Percentiles rank a stretch among this genome's conserved stretches.
phyloP scores from a whole-genome alignment of 2,797 vertebrate species.

The Alosa sapidissima region DNA sequence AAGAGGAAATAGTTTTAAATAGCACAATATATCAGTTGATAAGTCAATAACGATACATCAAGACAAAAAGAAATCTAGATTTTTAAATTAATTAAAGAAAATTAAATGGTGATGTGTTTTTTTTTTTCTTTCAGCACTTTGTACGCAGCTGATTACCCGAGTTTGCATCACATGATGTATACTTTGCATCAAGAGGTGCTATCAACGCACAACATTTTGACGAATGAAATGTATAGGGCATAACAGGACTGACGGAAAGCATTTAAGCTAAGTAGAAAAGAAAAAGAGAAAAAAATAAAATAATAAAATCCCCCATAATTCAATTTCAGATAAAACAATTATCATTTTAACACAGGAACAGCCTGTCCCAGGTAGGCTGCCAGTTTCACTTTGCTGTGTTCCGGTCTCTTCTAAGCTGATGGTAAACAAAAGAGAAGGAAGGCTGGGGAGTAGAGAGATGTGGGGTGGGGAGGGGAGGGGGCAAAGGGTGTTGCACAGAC shows the following conservation, averaged over 20 bases:
- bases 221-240: background rate
- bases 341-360: background rate
- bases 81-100: background rate
- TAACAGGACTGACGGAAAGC: background rate
- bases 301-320: background rate
- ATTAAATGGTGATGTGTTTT: no score
- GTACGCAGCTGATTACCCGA: background rate
- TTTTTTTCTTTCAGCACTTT: background rate
- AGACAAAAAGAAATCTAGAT: background rate
- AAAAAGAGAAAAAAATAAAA: background rate
- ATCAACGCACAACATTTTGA: background rate
- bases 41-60: background rate
- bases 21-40: background rate
- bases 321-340: background rate
- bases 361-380: background rate
- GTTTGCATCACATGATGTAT: background rate
- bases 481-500: conserved; percentile 26
- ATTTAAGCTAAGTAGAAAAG: background rate
- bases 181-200: background rate
- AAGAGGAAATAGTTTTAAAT: background rate
- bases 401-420: background rate
- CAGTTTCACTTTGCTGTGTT: background rate
- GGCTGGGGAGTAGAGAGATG: no score
- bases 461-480: conserved; percentile 21
- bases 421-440: background rate